A percentile compares a stretch with the other conserved stretches of the same genome.
These are phyloP conservation scores for Hirtodrosophila confusa DNA, from an alignment of 2,888 invertebrate species.

Conservation along the genomic window DNA sequence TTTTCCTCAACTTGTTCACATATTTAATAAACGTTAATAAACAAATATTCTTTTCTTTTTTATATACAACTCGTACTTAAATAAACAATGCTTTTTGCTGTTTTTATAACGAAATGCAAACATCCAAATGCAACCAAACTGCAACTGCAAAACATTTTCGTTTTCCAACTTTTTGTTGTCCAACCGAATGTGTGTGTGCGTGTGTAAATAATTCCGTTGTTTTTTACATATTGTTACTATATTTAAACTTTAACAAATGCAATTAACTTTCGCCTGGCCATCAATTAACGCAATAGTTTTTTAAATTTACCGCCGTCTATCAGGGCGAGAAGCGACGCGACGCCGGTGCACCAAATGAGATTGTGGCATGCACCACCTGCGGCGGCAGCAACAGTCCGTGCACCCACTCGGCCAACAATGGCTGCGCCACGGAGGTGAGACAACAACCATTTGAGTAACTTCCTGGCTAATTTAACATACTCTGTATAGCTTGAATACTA, in stretches of 20 bases:
- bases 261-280: slow-evolving; percentile 1
- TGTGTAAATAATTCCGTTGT: slow-evolving; percentile 11
- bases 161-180: slow-evolving; percentile 48
- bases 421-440: slow-evolving; percentile 91
- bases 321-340: slow-evolving; percentile 95
- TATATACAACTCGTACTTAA: slow-evolving; percentile 45
- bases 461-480: no score
- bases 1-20: slow-evolving; percentile 17
- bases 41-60: slow-evolving; percentile 58
- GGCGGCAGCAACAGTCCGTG: slow-evolving; percentile 87
- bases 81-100: slow-evolving; percentile 62
- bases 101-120: slow-evolving; percentile 60
- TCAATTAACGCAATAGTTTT: slow-evolving; percentile 67
- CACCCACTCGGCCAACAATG: slow-evolving; percentile 94
- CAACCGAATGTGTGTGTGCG: slow-evolving; percentile 44
- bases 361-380: slow-evolving; percentile 93
- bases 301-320: slow-evolving; percentile 79
- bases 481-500: neutral
- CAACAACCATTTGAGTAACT: neutral
- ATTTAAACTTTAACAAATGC: neutral
- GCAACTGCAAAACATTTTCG: slow-evolving; percentile 52
- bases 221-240: neutral
- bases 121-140: slow-evolving; percentile 50
- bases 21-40: slow-evolving; percentile 49
- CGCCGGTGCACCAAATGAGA: slow-evolving; percentile 91